Evolutionary conservation across 2,797 vertebrate species (phyloP), one percentile per base, ranked within the genome.

Genomic region (Poeciliopsis presidionis): DNA sequence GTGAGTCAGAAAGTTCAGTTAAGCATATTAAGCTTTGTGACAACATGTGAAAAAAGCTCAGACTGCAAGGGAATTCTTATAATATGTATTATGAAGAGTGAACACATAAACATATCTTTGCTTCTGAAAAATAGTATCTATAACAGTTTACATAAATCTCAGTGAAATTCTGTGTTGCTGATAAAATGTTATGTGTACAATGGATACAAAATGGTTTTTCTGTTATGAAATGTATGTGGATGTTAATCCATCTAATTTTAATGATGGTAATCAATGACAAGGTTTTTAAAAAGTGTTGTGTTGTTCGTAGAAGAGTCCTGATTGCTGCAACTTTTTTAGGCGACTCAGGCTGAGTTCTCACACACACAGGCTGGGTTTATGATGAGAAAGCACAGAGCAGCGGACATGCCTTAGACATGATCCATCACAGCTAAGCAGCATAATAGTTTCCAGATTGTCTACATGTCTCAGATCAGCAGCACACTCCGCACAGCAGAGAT

Each of bases 361-460:
- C 28, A 33, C 71, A n/a, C 33, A 14, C 13, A 55, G 72, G n/a
- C 72, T 33, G 67, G 73, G 65, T 91, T 91, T 85, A 92, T 79
- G 82, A 89, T 78, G 88, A 91, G 83, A 84, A 75, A 91, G 61
- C 7, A 57, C 92, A 86, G 92, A 88, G 82, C 80, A 79, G 84
- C 82, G 74, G 89, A 90, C 91, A 85, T 91, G 90, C 87, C 84
- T 92, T 86, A 74, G 30, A 85, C 88, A 80, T 90, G 89, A 92
- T 90, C 85, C 84, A 87, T 86, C 83, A 75, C 74, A 72, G 65
- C 74, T 65, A 13, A 69, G 85, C 75, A 72, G 71, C 57, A 14
- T 91, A 88, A 94, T 91, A 41, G 82, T 73, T 92, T 92, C 92
- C 91, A 94, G 91, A 94, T 81, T 74, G 46, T 45, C 46, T 73